phyloP scores from a whole-genome alignment of 2,888 invertebrate species.

The Thecophora atra region DNA sequence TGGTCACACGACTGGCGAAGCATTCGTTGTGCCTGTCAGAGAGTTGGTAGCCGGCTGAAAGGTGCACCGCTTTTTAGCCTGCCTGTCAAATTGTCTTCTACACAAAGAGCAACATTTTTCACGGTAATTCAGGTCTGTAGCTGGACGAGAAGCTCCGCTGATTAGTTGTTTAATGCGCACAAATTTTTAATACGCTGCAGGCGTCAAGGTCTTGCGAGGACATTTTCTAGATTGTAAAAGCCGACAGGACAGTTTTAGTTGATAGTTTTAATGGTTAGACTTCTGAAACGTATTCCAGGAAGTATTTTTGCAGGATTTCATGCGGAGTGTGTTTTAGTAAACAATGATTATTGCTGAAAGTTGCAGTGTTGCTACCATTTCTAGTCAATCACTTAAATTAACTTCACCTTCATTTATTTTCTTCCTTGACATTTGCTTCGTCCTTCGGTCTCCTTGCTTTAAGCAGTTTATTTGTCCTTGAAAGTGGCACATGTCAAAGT shows the following conservation, averaged over 20 bases:
- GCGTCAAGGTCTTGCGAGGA: not conserved
- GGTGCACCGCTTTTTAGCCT: too few relatives aligned
- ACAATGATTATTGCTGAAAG: not conserved
- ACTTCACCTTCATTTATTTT: not conserved
- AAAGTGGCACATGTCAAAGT: slow-evolving; percentile 7
- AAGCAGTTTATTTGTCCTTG: not conserved
- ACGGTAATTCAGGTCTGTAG: not conserved
- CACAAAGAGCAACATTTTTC: not conserved
- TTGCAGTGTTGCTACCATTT: not conserved
- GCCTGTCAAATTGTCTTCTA: too few relatives aligned
- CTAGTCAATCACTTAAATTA: not conserved
- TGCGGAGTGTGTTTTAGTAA: slow-evolving; percentile 6
- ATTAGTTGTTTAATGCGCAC: not conserved
- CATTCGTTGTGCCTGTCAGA: not conserved
- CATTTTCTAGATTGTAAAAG: not conserved
- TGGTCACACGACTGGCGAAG: not conserved
- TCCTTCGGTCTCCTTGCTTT: not conserved
- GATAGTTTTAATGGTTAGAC: not conserved
- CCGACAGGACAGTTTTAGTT: too few relatives aligned
- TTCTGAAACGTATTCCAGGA: not conserved
- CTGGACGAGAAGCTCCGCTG: not conserved
- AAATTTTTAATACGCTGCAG: slow-evolving; percentile 9
- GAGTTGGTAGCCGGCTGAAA: not conserved
- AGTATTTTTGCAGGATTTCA: slow-evolving; percentile 5
- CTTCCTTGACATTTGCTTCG: not conserved